phyloP scores from a whole-genome alignment of 1,140 invertebrate species.

The Dendrolimus punctatus region DNA sequence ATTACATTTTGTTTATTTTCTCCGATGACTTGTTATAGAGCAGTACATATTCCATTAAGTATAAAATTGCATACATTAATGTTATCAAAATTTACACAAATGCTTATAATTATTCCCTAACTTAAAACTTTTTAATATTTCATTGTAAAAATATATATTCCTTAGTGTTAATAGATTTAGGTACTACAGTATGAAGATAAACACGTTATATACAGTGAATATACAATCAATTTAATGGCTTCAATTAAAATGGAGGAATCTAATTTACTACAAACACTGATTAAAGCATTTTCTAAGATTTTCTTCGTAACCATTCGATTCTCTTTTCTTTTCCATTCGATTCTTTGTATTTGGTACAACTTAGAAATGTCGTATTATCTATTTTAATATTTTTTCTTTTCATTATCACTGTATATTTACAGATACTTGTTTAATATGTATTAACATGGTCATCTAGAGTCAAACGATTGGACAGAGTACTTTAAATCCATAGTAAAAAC shows the following conservation, averaged over 20 bases:
- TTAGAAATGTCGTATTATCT: no score
- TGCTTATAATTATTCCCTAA: conserved; percentile 34
- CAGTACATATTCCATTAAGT: conserved; percentile 25
- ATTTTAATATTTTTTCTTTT: no score
- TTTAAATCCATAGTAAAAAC: no score
- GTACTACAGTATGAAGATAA: conserved; percentile 36
- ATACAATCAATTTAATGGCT: conserved; percentile 5
- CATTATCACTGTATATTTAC: no score
- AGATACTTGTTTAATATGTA: no score
- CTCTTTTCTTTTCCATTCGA: neutral
- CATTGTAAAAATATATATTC: conserved; percentile 59
- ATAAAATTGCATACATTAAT: conserved; percentile 25
- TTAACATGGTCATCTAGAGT: no score
- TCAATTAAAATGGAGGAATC: conserved; percentile 2
- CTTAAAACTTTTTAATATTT: conserved; percentile 46
- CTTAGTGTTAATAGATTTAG: conserved; percentile 25
- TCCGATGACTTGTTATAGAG: conserved; percentile 32
- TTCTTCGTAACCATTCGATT: conserved; percentile 1
- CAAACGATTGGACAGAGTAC: no score
- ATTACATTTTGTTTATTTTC: conserved; percentile 47
- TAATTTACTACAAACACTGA: neutral
- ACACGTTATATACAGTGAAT: conserved; percentile 17
- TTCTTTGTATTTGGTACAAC: no score
- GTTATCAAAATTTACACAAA: conserved; percentile 67
- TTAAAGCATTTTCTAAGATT: neutral